Conservation (phyloP, 2,888 invertebrate species). For the Drosophila basisetae region DNA sequence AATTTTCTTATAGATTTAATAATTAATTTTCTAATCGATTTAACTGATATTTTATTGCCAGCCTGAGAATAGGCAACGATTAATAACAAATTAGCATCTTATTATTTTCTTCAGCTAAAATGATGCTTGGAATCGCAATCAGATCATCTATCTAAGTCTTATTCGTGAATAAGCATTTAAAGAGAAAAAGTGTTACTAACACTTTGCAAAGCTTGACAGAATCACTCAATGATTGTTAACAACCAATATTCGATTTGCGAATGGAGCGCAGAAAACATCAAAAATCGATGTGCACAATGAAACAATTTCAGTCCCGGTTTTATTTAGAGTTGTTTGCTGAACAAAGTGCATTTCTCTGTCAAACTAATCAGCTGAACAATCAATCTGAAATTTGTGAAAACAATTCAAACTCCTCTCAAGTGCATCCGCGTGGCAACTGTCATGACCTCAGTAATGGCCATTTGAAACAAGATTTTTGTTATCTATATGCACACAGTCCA, state of each 20-base stretch:
- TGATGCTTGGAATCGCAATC: background rate
- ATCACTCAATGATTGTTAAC: background rate
- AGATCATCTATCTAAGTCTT: background rate
- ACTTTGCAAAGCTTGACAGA: no score
- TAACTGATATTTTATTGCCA: background rate
- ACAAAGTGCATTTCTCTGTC: background rate
- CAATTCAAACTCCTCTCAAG: background rate
- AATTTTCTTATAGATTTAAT: no score
- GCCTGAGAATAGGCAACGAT: background rate
- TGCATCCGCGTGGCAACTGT: background rate
- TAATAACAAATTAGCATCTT: background rate
- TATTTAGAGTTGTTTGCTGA: background rate
- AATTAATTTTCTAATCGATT: no score
- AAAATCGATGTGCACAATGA: background rate
- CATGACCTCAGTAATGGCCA: background rate
- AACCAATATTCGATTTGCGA: background rate
- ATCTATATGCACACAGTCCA: background rate
- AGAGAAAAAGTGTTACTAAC: background rate
- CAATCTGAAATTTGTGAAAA: background rate
- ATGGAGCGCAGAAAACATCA: background rate
- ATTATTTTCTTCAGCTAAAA: background rate
- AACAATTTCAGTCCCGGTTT: background rate
- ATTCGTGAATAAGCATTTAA: background rate
- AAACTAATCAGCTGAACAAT: background rate
- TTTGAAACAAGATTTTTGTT: background rate